Conservation (phyloP, 2,888 invertebrate species). For the Drosophila borealis region DNA sequence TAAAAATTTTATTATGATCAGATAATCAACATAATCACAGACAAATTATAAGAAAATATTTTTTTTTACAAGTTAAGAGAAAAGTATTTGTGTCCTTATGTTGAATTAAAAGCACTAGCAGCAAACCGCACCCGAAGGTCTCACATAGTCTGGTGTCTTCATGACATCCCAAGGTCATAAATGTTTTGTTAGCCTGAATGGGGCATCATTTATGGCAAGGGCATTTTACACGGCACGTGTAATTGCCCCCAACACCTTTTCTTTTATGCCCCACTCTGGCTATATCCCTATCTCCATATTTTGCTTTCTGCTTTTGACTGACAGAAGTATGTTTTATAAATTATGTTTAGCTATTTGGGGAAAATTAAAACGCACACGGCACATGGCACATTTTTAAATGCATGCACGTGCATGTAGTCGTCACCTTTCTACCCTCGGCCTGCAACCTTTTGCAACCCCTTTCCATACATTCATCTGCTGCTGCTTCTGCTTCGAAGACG, state of each 20-base stretch:
- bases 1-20: too few species aligned
- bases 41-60: too few species aligned
- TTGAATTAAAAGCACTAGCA: neutral
- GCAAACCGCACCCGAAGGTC: neutral
- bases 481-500: constrained; percentile 37
- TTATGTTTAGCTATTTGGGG: constrained; percentile 72
- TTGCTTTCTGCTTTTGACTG: constrained; percentile 25
- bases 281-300: constrained; percentile 30
- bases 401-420: constrained; percentile 75
- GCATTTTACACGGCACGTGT: constrained; percentile 64
- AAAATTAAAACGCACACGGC: constrained; percentile 74
- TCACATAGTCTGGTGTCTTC: constrained; percentile 31
- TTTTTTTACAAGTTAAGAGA: neutral
- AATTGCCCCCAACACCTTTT: constrained; percentile 57
- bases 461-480: constrained; percentile 15
- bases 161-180: constrained; percentile 77
- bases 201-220: constrained; percentile 46
- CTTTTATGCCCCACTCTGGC: constrained; percentile 12
- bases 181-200: constrained; percentile 80
- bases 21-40: too few species aligned
- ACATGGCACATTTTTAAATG: constrained; percentile 75
- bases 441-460: constrained; percentile 6
- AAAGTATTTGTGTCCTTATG: neutral
- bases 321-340: constrained; percentile 67
- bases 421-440: constrained; percentile 30